A percentile compares a stretch with the other conserved stretches of the same genome.
Evolutionary conservation across 2,888 invertebrate genomes (phyloP).

Genomic region (Encarsia formosa): DNA sequence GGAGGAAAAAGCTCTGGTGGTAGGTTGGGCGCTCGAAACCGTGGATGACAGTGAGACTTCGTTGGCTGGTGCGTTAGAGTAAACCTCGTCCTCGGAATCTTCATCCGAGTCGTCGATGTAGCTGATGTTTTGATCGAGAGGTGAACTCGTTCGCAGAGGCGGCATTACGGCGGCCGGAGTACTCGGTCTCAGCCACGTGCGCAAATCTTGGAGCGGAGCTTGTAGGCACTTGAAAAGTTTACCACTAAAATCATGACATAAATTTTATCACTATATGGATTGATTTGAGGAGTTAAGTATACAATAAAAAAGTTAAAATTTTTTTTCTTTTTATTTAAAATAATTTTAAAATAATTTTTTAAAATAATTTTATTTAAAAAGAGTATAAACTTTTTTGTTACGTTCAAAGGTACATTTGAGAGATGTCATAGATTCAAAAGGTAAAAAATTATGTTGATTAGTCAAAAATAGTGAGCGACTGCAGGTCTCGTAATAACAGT

Average conservation of each 20-base stretch:
- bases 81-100: slow-evolving; percentile 46
- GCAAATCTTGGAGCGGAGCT: slow-evolving; percentile 57
- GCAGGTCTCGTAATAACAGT: no score
- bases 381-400: no score
- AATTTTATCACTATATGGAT: background rate
- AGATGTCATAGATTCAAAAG: no score
- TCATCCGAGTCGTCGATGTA: slow-evolving; percentile 46
- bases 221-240: slow-evolving; percentile 60
- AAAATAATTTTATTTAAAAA: no score
- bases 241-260: slow-evolving; percentile 44
- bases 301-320: no score
- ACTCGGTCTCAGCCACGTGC: slow-evolving; percentile 56
- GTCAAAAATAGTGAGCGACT: no score
- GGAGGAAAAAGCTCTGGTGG: slow-evolving; percentile 47
- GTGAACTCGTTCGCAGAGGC: slow-evolving; percentile 42
- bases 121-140: slow-evolving; percentile 43
- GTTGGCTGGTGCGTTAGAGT: slow-evolving; percentile 53
- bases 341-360: no score
- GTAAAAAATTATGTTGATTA: no score
- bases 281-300: no score
- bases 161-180: slow-evolving; percentile 31
- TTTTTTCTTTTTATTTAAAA: no score
- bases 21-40: slow-evolving; percentile 37
- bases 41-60: slow-evolving; percentile 49
- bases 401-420: no score